Conservation (phyloP, 2,797 vertebrate species). For the Molossus molossus region DNA sequence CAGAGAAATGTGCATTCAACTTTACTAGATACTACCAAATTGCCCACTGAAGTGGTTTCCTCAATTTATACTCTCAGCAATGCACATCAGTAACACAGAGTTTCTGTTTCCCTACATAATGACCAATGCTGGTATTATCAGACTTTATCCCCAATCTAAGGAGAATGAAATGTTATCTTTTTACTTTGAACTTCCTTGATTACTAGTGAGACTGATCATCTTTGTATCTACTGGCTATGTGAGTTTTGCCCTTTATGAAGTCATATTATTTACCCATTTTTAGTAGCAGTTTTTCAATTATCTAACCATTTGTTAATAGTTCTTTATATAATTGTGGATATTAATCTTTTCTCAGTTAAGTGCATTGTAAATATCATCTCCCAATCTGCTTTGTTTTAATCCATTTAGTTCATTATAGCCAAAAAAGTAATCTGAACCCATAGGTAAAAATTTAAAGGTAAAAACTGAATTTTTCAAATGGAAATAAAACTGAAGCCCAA, state of each 20-base stretch:
- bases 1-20: background rate
- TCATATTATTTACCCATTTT: background rate
- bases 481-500: constrained; percentile 8
- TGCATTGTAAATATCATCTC: constrained; percentile 7
- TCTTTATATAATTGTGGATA: background rate
- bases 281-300: background rate
- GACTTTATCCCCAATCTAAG: background rate
- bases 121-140: background rate
- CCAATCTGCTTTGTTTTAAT: background rate
- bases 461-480: constrained; percentile 38
- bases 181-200: background rate
- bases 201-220: background rate
- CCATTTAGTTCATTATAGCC: background rate
- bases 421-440: constrained; percentile 27
- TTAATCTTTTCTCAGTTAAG: background rate
- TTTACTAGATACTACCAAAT: background rate
- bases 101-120: background rate
- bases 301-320: background rate
- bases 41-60: background rate
- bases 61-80: background rate
- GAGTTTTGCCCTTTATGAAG: background rate
- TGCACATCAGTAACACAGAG: background rate
- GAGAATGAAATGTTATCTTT: background rate
- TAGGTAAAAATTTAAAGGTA: background rate
- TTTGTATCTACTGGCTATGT: background rate